Evolutionary conservation across 1,140 invertebrate species (phyloP).

Genomic region (Megathymus violae): DNA sequence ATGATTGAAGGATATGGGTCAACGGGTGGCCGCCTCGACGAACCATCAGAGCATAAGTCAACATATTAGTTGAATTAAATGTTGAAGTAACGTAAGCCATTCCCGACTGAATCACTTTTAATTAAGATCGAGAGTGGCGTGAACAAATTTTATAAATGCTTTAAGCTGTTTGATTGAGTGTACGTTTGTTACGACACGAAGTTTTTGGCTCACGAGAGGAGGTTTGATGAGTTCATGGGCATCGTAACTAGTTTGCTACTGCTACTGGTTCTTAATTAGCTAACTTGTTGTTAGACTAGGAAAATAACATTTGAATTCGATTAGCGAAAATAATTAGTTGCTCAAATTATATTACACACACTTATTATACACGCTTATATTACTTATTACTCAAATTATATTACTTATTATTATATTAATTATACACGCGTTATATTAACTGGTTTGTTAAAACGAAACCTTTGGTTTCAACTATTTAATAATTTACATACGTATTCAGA

Average conservation of each 20-base stretch:
- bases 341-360: background rate
- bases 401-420: too few relatives aligned
- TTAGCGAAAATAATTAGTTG: conserved; percentile 5
- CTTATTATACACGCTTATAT: too few relatives aligned
- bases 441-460: too few relatives aligned
- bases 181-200: conserved; percentile 50
- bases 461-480: too few relatives aligned
- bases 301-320: conserved; percentile 2
- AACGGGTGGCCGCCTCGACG: conserved; percentile 54
- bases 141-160: conserved; percentile 16
- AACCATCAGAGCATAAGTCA: conserved; percentile 30
- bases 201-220: conserved; percentile 43
- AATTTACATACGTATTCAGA: too few relatives aligned
- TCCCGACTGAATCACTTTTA: conserved; percentile 27
- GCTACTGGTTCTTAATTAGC: conserved; percentile 55
- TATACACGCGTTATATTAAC: too few relatives aligned
- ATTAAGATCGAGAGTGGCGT: conserved; percentile 37
- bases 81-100: conserved; percentile 22
- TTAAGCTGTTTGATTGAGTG: conserved; percentile 22
- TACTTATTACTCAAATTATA: too few relatives aligned
- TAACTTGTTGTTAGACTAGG: conserved; percentile 12
- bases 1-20: conserved; percentile 77
- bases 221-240: conserved; percentile 55
- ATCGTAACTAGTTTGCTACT: conserved; percentile 47
- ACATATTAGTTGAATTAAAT: conserved; percentile 29